Base-by-base conservation (phyloP, 2,113 vertebrate genomes). In the Phalacrocorax aristotelis region DNA sequence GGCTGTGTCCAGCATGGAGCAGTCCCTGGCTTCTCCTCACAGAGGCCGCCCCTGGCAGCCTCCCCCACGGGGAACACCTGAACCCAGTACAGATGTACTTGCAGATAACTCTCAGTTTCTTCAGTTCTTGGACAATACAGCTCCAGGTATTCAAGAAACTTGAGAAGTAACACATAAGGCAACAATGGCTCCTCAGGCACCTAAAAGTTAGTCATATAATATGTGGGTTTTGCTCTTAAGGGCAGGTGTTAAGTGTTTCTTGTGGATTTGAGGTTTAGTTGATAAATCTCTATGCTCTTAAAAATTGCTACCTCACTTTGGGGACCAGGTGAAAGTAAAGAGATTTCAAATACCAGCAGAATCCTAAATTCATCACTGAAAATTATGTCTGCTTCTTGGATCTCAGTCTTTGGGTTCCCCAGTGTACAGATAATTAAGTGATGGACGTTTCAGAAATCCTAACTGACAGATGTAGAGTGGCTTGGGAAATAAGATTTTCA, bases 401-500 rank as follows among this genome's bases (percentile, higher is more conserved):
- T 92, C 26, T 77, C 49, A 40, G 55, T 36, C 62, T 90, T 83
- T 83, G 14, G 8, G 26, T 83, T 83, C 58, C 48, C 42, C 34
- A 49, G 42, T 51, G 27, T 38, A 86, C 32, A 66, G 62, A 86
- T 48, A 93, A 80, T 78, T 74, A 90, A 81, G 13, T 83, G 69
- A 87, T 51, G 27, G 64, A 75, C 55, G 16, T 94, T 90, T 94
- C 34, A 75, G 76, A 93, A 95, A 96, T 93, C 46, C 32, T 92
- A 80, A 44, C 38, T 83, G 88, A 71, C 85, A 89, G 58, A 80
- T 12, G 14, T 61, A 52, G 12, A 84, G n/a, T 87, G 25, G 46
- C 49, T 92, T 78, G 79, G 77, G 72, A 94, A 95, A 93, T 93
- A 90, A 89, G 49, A 44, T 66, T 95, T 96, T 92, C 78, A 77